These are phyloP conservation scores for Vulpes vulpes DNA, from an alignment of 2,113 vertebrate genomes.

Conservation along the genomic window DNA sequence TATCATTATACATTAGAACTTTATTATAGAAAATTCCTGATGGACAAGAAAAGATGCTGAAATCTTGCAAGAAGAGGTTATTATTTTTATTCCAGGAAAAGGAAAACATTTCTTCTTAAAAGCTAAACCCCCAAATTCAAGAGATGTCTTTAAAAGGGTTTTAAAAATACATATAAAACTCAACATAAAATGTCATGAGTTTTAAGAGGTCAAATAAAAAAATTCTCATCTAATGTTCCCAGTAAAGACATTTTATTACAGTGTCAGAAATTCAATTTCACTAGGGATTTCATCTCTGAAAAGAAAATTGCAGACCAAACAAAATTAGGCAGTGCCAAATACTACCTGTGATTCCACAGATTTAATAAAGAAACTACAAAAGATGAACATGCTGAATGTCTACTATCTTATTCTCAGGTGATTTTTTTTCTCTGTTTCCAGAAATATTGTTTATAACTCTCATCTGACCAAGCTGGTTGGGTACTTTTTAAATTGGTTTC, in stretches of 20 bases:
- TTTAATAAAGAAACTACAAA: not conserved
- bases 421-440: not conserved
- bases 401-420: not conserved
- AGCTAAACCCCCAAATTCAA: not conserved
- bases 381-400: not conserved
- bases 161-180: slow-evolving; percentile 20
- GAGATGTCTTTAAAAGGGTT: not conserved
- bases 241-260: slow-evolving; percentile 60
- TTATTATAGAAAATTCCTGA: slow-evolving; percentile 41
- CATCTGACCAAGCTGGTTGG: not conserved
- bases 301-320: not conserved
- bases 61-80: not conserved
- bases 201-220: slow-evolving; percentile 26
- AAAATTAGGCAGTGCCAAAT: not conserved
- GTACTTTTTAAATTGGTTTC: not conserved
- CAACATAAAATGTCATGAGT: slow-evolving; percentile 5
- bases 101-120: not conserved
- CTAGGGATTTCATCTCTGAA: slow-evolving; percentile 25
- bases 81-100: slow-evolving; percentile 34
- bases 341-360: not conserved
- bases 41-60: not conserved
- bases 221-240: not conserved
- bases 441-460: not conserved
- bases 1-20: not conserved
- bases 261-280: slow-evolving; percentile 40